Evolutionary conservation across 2,797 vertebrate genomes (phyloP), one percentile per base, ranked within the genome.

Genomic region (Bucorvus abyssinicus): DNA sequence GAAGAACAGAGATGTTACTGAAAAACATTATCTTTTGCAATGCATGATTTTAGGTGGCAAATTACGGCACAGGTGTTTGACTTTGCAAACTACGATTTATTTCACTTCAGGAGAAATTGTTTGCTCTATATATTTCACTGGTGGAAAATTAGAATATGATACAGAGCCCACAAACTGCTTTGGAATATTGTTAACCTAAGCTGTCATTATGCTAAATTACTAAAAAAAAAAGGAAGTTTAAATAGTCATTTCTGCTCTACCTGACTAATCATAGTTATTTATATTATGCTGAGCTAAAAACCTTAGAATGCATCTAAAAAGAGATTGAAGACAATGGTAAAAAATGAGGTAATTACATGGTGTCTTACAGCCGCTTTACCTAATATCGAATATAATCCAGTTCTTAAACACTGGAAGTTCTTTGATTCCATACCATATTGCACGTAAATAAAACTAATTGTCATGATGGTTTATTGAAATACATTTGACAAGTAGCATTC

Each of bases 11-110:
- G 84, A 85, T 27, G n/a, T 77, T 74, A 81, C 71, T 90, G 90
- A 77, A 97, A 96, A 84, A 96, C 45, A 6, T 87, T 95, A 52
- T 68, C 60, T 95, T 96, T 87, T 92, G 70, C 57, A 92, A n/a
- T 56, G 71, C 81, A 52, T 65, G 38, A 88, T 91, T 96, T 93
- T 85, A 87, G 55, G 76, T 93, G 89, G 89, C 95, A 96, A 97
- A 95, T 96, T 93, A 95, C 92, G 89, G 84, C 94, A 90, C 73
- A 65, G 76, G 71, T 93, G 92, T 93, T 93, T 95, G 82, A 92
- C 38, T 89, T 90, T 86, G 76, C 78, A 94, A 89, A 88, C 52
- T 61, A 93, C 75, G n/a, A 90, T 92, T 68, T 71, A 90, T 87
- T 90, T 96, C 94, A 86, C 76, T 91, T 94, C 89, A 61, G 52